phyloP scores from a whole-genome alignment of 2,888 invertebrate genomes.

The Hylaea fasciaria region DNA sequence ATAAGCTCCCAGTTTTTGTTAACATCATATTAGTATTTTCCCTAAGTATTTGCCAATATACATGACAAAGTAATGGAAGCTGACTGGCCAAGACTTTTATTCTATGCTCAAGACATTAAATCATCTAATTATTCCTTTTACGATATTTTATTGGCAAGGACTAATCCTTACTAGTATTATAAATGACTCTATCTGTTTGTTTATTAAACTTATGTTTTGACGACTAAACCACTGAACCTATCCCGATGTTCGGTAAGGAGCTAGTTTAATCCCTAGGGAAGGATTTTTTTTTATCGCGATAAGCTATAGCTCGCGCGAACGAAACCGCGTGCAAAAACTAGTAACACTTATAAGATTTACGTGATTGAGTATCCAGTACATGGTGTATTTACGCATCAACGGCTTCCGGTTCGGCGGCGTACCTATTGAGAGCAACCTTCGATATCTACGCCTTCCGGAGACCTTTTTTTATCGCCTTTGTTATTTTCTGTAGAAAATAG shows the following conservation, averaged over 20 bases:
- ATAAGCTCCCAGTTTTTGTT: too few relatives aligned
- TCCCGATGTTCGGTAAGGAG: too few relatives aligned
- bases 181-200: too few relatives aligned
- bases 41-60: too few relatives aligned
- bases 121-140: constrained; percentile 30
- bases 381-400: constrained; percentile 40
- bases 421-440: constrained; percentile 42
- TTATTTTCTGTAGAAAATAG: constrained; percentile 33
- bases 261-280: too few relatives aligned
- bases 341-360: constrained; percentile 22
- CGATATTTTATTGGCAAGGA: constrained; percentile 22
- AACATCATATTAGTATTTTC: too few relatives aligned
- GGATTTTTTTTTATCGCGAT: too few relatives aligned
- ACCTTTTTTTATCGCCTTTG: constrained; percentile 38
- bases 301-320: too few relatives aligned
- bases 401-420: constrained; percentile 33
- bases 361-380: constrained; percentile 27
- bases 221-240: too few relatives aligned
- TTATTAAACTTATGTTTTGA: too few relatives aligned
- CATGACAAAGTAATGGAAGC: not conserved
- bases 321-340: constrained; percentile 23
- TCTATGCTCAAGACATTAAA: constrained; percentile 19
- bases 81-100: not conserved
- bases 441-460: constrained; percentile 38
- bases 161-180: too few relatives aligned